Percentiles rank a stretch among this genome's conserved stretches.
phyloP scores from a whole-genome alignment of 2,113 vertebrate species.

The Ptilonorhynchus violaceus region DNA sequence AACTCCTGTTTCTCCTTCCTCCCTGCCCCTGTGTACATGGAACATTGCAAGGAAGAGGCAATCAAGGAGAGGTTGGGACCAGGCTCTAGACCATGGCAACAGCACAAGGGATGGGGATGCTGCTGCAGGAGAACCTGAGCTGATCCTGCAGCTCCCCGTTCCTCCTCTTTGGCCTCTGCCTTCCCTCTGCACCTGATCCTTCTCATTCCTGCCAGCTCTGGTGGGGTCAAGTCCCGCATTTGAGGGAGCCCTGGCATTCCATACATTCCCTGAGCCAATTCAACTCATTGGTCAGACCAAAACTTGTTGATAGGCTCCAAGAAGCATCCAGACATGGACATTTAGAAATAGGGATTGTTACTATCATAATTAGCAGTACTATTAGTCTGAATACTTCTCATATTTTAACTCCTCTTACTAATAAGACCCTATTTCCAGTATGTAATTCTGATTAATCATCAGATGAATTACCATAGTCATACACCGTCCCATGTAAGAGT shows the following conservation, averaged over 20 bases:
- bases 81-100: not conserved
- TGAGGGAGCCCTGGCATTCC: not conserved
- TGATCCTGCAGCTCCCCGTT: not conserved
- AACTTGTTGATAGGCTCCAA: not conserved
- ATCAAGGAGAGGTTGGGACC: not conserved
- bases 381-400: not conserved
- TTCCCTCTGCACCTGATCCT: not conserved
- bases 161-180: not conserved
- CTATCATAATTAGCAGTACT: fast-evolving
- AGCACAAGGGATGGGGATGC: not conserved
- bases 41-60: not conserved
- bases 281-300: not conserved
- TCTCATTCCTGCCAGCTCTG: no score
- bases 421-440: not conserved
- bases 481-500: not conserved
- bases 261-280: not conserved
- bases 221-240: not conserved
- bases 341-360: not conserved
- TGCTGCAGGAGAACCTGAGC: not conserved
- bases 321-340: not conserved
- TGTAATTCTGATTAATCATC: not conserved
- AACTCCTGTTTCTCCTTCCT: not conserved
- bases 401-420: not conserved
- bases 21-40: not conserved
- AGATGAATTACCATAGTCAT: not conserved